These are phyloP conservation scores for Yoshiicerus persimilis DNA, from an alignment of 1,140 invertebrate species.

Conservation along the genomic window DNA sequence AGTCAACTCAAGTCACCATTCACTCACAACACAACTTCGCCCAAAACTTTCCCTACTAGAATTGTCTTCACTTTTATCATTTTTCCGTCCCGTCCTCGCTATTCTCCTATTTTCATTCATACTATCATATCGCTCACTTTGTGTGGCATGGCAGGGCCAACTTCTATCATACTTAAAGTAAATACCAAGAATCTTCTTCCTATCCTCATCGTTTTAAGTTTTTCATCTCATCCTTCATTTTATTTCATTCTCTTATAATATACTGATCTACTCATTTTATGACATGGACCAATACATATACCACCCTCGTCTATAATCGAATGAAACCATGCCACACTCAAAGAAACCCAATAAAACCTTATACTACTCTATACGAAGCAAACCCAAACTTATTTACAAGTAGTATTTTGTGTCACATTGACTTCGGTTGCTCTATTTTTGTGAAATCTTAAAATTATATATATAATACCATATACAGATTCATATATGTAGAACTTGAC, in stretches of 20 bases:
- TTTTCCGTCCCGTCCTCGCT: background rate
- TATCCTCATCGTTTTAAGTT: background rate
- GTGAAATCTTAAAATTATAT: too few species aligned
- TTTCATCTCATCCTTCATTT: slow-evolving; percentile 11
- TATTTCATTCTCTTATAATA: background rate
- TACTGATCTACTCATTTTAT: background rate
- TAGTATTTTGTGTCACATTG: too few species aligned
- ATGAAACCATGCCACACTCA: background rate
- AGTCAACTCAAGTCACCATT: background rate
- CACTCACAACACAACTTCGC: background rate
- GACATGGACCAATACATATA: too few species aligned
- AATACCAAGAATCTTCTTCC: background rate
- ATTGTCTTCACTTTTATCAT: slow-evolving; percentile 17
- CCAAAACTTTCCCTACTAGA: background rate
- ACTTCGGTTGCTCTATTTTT: too few species aligned
- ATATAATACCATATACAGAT: too few species aligned
- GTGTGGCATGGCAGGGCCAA: too few species aligned
- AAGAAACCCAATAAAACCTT: background rate
- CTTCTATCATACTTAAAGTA: background rate
- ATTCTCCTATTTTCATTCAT: background rate
- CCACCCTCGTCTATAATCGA: too few species aligned
- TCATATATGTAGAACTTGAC: too few species aligned
- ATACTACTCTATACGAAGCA: background rate
- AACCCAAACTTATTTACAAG: too few species aligned
- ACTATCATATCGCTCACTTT: background rate